A percentile compares a stretch with the other conserved stretches of the same genome.
phyloP scores from a whole-genome alignment of 2,888 invertebrate species.

The Iselma pallidipennis region DNA sequence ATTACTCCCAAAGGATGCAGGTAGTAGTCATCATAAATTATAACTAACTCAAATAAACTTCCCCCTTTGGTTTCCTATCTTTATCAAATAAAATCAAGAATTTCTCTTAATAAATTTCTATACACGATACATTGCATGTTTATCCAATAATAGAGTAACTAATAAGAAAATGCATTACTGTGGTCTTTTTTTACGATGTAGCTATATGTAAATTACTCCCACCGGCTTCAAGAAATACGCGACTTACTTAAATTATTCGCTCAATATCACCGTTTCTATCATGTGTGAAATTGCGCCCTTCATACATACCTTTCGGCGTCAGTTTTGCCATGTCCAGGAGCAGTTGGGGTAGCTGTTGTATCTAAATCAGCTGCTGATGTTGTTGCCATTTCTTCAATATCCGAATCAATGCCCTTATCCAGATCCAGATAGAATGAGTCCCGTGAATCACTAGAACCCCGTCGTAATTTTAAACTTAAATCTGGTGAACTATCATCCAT shows the following conservation, averaged over 20 bases:
- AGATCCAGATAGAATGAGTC: slow-evolving; percentile 92
- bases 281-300: too few species aligned
- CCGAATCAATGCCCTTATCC: slow-evolving; percentile 87
- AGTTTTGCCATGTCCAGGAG: slow-evolving; percentile 31
- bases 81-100: too few species aligned
- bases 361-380: slow-evolving; percentile 63
- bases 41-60: neutral
- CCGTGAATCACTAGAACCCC: slow-evolving; percentile 84
- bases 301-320: slow-evolving; percentile 31
- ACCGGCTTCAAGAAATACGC: too few species aligned
- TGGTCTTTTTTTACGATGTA: too few species aligned
- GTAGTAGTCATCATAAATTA: neutral
- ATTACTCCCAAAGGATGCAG: neutral
- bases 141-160: too few species aligned
- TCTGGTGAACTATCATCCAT: slow-evolving; percentile 83
- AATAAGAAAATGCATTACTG: too few species aligned
- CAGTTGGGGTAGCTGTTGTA: slow-evolving; percentile 51
- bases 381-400: slow-evolving; percentile 81
- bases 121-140: too few species aligned
- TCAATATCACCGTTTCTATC: too few species aligned
- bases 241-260: too few species aligned
- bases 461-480: slow-evolving; percentile 80
- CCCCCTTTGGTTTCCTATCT: too few species aligned
- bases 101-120: too few species aligned
- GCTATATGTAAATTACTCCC: too few species aligned